Evolutionary conservation across 2,113 vertebrate species (phyloP).

Genomic region (Mesocricetus auratus): DNA sequence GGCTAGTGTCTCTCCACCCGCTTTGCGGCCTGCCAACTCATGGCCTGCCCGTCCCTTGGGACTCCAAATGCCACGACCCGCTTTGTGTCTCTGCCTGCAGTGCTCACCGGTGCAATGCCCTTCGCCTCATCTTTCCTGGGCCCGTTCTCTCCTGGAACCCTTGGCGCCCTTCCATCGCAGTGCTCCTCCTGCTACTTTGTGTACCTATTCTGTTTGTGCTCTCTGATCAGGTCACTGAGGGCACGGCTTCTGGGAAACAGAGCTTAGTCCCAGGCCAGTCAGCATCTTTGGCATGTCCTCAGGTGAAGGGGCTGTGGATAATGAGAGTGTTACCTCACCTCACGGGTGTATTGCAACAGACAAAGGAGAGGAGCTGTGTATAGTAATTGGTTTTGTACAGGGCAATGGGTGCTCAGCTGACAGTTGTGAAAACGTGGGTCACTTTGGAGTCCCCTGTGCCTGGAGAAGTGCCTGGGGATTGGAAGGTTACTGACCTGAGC

Average conservation of each 20-base stretch:
- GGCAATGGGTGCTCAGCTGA: not conserved
- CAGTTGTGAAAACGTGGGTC: rapidly evolving
- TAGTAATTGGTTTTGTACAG: not conserved
- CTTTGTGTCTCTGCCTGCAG: not conserved
- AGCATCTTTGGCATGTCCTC: not conserved
- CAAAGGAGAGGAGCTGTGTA: not conserved
- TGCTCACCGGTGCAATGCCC: not conserved
- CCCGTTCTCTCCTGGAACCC: not conserved
- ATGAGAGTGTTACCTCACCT: not conserved
- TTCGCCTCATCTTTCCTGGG: not conserved
- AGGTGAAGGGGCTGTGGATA: not conserved
- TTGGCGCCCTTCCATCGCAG: not conserved
- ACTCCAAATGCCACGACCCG: not conserved
- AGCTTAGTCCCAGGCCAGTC: not conserved
- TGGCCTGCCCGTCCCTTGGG: not conserved
- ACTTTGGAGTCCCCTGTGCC: not conserved
- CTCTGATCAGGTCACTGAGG: not conserved
- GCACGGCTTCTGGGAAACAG: not conserved
- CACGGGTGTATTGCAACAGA: not conserved
- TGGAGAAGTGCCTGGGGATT: not conserved
- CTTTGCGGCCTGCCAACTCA: not conserved
- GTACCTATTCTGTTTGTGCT: not conserved
- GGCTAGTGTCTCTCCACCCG: too few relatives aligned
- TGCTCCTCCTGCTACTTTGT: not conserved
- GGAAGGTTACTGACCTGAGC: not conserved